Conservation (phyloP, 2,797 vertebrate genomes). For the Pogonophryne albipinna region DNA sequence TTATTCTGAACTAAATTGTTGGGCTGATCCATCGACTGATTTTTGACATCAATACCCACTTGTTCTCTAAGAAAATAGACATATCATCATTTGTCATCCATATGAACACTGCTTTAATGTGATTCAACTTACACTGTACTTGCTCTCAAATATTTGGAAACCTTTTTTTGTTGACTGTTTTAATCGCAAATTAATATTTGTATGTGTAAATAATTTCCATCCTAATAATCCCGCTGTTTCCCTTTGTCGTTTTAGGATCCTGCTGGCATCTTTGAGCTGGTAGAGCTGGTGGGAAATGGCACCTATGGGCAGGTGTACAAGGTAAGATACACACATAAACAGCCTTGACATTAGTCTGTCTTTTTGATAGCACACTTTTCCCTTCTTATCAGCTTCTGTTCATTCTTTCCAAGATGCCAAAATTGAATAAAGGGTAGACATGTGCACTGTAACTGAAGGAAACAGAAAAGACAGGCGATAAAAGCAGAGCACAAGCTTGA, state of each 20-base stretch:
- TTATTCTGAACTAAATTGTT: not conserved
- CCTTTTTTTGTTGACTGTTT: not conserved
- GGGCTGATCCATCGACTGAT: too few species aligned
- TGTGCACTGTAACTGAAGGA: conserved; percentile 25
- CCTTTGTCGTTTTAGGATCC: conserved; percentile 87
- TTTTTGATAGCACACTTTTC: not conserved
- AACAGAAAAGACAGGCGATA: conserved; percentile 20
- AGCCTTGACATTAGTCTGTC: not conserved
- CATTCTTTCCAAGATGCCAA: not conserved
- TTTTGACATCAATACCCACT: too few species aligned
- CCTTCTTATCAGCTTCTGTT: conserved; percentile 10
- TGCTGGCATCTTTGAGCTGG: conserved; percentile 95
- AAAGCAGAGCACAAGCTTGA: conserved; percentile 39
- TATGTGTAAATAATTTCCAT: not conserved
- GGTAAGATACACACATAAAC: conserved; percentile 80
- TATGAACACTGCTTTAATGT: not conserved
- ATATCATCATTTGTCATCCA: not conserved
- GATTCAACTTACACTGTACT: not conserved
- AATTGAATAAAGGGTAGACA: conserved; percentile 36
- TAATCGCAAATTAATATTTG: not conserved
- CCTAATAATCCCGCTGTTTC: conserved; percentile 9
- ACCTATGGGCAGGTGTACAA: conserved; percentile 97
- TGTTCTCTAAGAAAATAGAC: not conserved
- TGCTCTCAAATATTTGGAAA: not conserved
- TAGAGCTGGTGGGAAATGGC: conserved; percentile 96